phyloP scores from a whole-genome alignment of 30 jellyfish, hydroid and myxozoan genomes.

The Rhopilema esculentum region DNA sequence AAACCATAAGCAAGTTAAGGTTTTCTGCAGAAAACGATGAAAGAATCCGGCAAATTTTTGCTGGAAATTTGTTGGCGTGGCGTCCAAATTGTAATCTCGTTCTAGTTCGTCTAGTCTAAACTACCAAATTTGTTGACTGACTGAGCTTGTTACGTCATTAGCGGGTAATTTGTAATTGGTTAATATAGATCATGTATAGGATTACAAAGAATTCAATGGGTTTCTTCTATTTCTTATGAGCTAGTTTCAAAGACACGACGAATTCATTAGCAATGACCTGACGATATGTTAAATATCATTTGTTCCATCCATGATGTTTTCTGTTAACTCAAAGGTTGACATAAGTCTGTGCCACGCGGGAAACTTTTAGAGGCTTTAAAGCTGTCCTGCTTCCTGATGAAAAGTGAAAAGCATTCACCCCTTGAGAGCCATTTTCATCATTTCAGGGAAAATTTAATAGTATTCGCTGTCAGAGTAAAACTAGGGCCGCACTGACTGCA shows the following conservation, averaged over 20 bases:
- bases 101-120: constrained; percentile 36
- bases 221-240: not conserved
- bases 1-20: constrained; percentile 10
- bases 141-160: constrained; percentile 53
- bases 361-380: not conserved
- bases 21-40: not conserved
- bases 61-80: constrained; percentile 28
- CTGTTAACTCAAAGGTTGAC: not conserved
- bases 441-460: too few species aligned
- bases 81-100: constrained; percentile 39
- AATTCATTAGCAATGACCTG: constrained; percentile 44
- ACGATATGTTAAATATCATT: not conserved
- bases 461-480: too few species aligned
- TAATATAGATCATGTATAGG: constrained; percentile 22
- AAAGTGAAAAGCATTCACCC: not conserved
- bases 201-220: constrained; percentile 22
- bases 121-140: constrained; percentile 16
- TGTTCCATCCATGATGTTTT: constrained; percentile 9
- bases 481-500: too few species aligned
- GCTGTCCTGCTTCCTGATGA: not conserved
- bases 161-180: constrained; percentile 29
- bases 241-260: constrained; percentile 20
- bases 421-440: not conserved
- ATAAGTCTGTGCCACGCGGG: constrained; percentile 15
- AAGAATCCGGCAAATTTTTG: not conserved